phyloP scores from a whole-genome alignment of 2,113 vertebrate genomes.

The Athene noctua region DNA sequence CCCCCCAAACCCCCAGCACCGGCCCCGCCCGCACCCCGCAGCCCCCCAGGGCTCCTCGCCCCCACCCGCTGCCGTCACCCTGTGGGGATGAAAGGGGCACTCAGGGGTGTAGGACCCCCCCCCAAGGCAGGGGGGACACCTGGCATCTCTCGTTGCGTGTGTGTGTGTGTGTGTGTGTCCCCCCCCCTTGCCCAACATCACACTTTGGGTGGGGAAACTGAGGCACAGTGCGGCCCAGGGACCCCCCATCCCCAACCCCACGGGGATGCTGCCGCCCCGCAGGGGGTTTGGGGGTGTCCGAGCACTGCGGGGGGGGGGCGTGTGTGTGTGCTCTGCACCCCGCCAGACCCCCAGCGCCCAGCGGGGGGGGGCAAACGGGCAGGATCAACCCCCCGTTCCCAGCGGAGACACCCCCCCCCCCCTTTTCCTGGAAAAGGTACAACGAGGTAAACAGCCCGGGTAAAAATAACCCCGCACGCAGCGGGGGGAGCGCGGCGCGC shows the following conservation, averaged over 20 bases:
- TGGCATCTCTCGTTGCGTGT: not conserved
- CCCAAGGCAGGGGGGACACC: no score
- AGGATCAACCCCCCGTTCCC: not conserved
- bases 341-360: not conserved
- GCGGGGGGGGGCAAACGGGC: accelerated
- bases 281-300: not conserved
- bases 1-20: no score
- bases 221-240: not conserved
- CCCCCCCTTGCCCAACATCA: accelerated
- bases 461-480: slow-evolving; percentile 49
- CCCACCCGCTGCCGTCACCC: accelerated
- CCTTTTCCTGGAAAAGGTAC: slow-evolving; percentile 33
- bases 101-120: not conserved
- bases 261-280: not conserved
- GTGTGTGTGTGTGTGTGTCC: not conserved
- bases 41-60: not conserved
- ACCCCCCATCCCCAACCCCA: not conserved
- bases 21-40: not conserved
- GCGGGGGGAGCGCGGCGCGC: not conserved
- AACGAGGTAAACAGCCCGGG: slow-evolving; percentile 42
- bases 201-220: not conserved
- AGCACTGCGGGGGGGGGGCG: not conserved
- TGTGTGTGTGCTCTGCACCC: not conserved
- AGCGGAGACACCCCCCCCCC: not conserved
- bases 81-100: not conserved